These are phyloP conservation scores for Diachrysia chrysitis DNA, from an alignment of 2,888 invertebrate genomes.

Conservation along the genomic window DNA sequence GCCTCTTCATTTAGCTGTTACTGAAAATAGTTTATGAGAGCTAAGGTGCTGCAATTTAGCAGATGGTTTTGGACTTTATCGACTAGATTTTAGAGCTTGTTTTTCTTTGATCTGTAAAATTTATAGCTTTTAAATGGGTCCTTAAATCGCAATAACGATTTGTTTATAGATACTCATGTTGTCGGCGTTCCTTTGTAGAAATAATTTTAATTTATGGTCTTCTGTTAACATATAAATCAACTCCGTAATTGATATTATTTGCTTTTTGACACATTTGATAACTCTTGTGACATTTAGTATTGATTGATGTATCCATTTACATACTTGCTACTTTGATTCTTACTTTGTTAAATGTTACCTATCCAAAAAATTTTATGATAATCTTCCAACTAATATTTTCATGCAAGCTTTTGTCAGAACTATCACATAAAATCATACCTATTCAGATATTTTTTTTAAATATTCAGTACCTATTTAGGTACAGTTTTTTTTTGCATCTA, in stretches of 20 bases:
- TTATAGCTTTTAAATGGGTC: conserved; percentile 88
- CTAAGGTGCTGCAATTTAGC: conserved; percentile 62
- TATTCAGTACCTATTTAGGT: too few relatives aligned
- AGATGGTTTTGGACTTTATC: conserved; percentile 68
- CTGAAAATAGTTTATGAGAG: conserved; percentile 88
- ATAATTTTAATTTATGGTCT: conserved; percentile 76
- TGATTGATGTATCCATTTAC: conserved; percentile 43
- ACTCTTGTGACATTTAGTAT: conserved; percentile 46
- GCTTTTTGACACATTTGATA: conserved; percentile 64
- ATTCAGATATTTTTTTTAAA: too few relatives aligned
- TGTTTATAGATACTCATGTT: conserved; percentile 83
- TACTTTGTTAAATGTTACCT: not conserved
- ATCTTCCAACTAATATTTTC: too few relatives aligned
- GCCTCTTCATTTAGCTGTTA: conserved; percentile 82
- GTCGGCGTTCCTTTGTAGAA: conserved; percentile 75
- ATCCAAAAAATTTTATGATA: too few relatives aligned
- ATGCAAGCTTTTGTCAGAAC: too few relatives aligned
- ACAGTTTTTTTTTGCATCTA: too few relatives aligned
- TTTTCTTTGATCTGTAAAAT: conserved; percentile 64
- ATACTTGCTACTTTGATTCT: conserved; percentile 10
- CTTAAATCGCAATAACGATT: conserved; percentile 89
- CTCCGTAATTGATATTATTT: conserved; percentile 68
- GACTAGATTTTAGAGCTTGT: conserved; percentile 43
- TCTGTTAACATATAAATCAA: conserved; percentile 60
- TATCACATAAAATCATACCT: too few relatives aligned